Conservation (phyloP, 2,113 vertebrate species). For the Camelus dromedarius region DNA sequence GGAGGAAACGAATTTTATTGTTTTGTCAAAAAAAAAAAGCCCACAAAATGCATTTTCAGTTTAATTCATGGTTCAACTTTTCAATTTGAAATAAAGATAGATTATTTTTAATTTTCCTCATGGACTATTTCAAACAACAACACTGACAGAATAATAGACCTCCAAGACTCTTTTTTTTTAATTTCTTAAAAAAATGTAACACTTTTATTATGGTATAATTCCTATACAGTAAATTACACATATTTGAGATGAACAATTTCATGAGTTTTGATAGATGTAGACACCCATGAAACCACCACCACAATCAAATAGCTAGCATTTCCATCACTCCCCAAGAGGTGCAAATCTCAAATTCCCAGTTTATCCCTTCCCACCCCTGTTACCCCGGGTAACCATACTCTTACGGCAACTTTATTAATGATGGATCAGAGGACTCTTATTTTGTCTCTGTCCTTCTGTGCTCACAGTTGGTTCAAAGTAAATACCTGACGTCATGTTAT, state of each 20-base stretch:
- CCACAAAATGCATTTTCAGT: neutral
- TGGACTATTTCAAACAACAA: neutral
- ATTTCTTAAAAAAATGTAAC: too few relatives aligned
- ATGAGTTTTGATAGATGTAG: too few relatives aligned
- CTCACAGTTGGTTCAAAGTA: neutral
- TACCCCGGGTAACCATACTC: too few relatives aligned
- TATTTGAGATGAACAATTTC: too few relatives aligned
- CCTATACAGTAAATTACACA: too few relatives aligned
- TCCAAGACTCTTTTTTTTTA: neutral
- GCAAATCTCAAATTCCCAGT: too few relatives aligned
- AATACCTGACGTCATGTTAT: neutral
- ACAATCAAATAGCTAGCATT: too few relatives aligned
- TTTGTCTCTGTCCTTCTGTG: neutral
- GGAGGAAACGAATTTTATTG: neutral
- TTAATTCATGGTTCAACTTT: neutral
- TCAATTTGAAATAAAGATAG: neutral
- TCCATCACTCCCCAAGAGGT: too few relatives aligned
- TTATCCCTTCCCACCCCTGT: too few relatives aligned
- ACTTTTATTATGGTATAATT: too few relatives aligned
- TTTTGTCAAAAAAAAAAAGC: neutral
- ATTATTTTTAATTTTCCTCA: neutral
- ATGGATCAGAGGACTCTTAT: neutral
- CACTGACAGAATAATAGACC: neutral
- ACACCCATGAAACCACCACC: too few relatives aligned
- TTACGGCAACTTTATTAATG: neutral